A percentile compares a stretch with the other conserved stretches of the same genome.
These are phyloP conservation scores for Dynastes grantii DNA, from an alignment of 2,888 invertebrate genomes.

Conservation along the genomic window DNA sequence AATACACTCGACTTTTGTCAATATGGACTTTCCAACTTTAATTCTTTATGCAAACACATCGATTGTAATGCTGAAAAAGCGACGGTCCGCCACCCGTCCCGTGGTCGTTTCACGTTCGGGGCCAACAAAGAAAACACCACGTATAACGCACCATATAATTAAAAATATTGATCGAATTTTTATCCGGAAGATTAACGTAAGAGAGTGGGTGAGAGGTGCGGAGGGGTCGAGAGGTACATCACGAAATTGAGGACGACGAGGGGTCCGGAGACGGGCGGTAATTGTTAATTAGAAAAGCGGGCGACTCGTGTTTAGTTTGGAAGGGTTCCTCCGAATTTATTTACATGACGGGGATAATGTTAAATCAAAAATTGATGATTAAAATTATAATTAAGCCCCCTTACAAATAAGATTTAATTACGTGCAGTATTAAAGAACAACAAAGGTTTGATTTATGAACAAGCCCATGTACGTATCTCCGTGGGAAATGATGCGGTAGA, in stretches of 20 bases:
- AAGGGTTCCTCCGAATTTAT: conserved; percentile 36
- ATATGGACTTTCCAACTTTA: conserved; percentile 38
- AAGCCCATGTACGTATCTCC: background rate
- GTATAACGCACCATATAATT: conserved; percentile 44
- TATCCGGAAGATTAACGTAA: conserved; percentile 43
- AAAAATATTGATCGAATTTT: conserved; percentile 48
- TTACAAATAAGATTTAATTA: conserved; percentile 47
- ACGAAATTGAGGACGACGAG: conserved; percentile 29
- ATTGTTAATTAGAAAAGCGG: conserved; percentile 47
- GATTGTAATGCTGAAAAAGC: conserved; percentile 42
- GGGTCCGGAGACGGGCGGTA: conserved; percentile 23
- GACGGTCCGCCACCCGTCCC: background rate
- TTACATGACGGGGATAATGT: conserved; percentile 41
- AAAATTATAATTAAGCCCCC: conserved; percentile 44
- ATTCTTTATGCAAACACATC: conserved; percentile 42
- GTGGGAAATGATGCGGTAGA: background rate
- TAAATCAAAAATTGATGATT: conserved; percentile 49
- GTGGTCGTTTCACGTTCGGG: background rate
- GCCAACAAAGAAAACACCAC: conserved; percentile 36
- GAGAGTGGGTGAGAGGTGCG: background rate
- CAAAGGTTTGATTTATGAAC: background rate
- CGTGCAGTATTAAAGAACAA: conserved; percentile 22
- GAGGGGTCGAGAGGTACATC: conserved; percentile 14
- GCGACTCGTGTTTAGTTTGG: conserved; percentile 44
- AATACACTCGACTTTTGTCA: conserved; percentile 6